Base-by-base conservation (phyloP, 2,113 vertebrate species). In the Sigmodon hispidus region DNA sequence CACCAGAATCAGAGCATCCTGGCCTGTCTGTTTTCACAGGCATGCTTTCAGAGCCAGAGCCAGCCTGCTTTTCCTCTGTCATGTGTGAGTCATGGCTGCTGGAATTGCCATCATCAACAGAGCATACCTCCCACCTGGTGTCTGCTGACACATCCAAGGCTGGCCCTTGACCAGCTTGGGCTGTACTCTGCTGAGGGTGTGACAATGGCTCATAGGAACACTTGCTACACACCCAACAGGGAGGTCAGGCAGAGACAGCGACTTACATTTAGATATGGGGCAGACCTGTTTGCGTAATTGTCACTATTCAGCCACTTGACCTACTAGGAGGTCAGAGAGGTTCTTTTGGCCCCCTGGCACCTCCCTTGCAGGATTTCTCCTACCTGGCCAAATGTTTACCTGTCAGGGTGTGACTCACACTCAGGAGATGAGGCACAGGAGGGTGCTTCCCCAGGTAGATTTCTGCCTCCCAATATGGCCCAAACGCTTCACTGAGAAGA, bases 131-230 rank as follows among this genome's bases (percentile, higher is more conserved):
- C 76, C 36, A 65, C 7, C 73, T 24, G 31, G 57, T 57, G 55
- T 73, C 40, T 57, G 52, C 40, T 77, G 72, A 43, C 57, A 1
- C 57, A 43, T 95, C 97, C 95, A 8, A 40, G 90, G 95, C 98
- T 91, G 96, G 96, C 86, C 48, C 36, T n/a, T 43, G 94, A 6
- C 86, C 1, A 92, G 69, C 96, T 97, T 95, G 91, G 91, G 96
- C 97, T 63, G 94, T 73, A 96, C 96, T 91, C 96, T 67, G 21
- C 45, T 21, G 59, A 85, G 86, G 97, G 96, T 85, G 96, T 96
- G 97, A 97, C 98, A 76, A 10, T 0, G 0, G 0, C 92, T 91
- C 79, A 86, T 59, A 52, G 83, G 86, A 11, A 15, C 36, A n/a
- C 69, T 70, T 70, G 1, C 63, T 50, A 40, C 26, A 55, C 50